Evolutionary conservation across 1,140 invertebrate species (phyloP), one percentile per base, ranked within the genome.

Genomic region (Dysdera silvatica): DNA sequence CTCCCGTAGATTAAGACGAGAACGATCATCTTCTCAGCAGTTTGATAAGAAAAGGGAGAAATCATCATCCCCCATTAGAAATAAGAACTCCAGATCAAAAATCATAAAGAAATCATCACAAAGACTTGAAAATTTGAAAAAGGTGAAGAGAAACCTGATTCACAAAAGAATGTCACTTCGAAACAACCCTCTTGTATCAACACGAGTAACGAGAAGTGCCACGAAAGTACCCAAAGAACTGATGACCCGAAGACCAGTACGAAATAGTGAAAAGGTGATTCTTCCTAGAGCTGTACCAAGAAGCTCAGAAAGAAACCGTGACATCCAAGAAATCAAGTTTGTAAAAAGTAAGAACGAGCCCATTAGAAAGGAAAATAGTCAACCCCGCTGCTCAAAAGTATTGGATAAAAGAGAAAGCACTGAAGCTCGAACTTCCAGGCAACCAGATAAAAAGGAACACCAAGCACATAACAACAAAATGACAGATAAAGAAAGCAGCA

Each of bases 121-220:
- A 35, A 58, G 54, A 14, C 48, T 58, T 35, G 26, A 12, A 4
- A 58, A 58, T 18, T 58, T 49, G 12, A 65, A 58, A 49, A 65
- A 52, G 37, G 55, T 41, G 10, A 58, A 24, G 37, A 65, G 53
- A 29, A 59, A 40, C 24, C 28, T 65, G 35, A 32, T 43, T 33
- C 33, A 43, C 0, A 63, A 63, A 40, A 63, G 52, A 12, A 63
- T 63, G 61, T 63, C 61, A 7, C 48, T 63, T 0, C 55, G 61
- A 49, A 63, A 63, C 26, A 53, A 63, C 12, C 61, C 49, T 14
- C 61, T n/a, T n/a, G n/a, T 55, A 49, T 55, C 55, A 41, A 63
- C 55, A 24, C 41, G 61, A 32, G 61, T 63, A 10, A 63, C 61
- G 24, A 52, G 61, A 8, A 63, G 61, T 56, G 61, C 61, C 52